A percentile compares a stretch with the other conserved stretches of the same genome.
These are phyloP conservation scores for Petrocephalus schoutedeni DNA, from an alignment of 2,797 vertebrate species.

Conservation along the genomic window DNA sequence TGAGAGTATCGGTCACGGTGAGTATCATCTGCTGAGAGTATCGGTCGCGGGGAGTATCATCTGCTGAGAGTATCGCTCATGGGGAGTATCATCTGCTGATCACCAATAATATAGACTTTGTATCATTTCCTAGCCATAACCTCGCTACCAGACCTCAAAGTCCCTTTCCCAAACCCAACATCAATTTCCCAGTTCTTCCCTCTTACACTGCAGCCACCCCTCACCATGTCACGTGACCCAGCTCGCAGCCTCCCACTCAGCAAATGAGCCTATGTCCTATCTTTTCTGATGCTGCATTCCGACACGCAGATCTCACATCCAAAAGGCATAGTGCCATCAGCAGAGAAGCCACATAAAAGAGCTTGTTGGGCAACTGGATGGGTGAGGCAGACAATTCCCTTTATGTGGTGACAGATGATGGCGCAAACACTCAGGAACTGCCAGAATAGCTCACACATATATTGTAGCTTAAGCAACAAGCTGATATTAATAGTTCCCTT, in stretches of 20 bases:
- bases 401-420: neutral
- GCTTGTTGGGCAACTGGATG: neutral
- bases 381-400: neutral
- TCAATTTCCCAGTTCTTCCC: neutral
- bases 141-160: neutral
- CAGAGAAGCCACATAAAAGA: neutral
- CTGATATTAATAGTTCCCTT: neutral
- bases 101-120: neutral
- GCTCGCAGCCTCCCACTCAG: neutral
- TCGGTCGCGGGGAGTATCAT: neutral
- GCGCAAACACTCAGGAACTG: neutral
- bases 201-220: neutral
- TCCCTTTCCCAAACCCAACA: neutral
- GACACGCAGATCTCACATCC: neutral
- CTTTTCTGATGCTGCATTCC: neutral
- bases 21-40: no score
- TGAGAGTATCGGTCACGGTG: no score
- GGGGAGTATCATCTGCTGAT: neutral
- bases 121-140: neutral
- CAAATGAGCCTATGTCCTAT: neutral
- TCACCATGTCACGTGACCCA: neutral
- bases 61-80: neutral
- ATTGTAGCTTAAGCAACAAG: neutral
- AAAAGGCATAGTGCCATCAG: neutral
- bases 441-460: neutral